These are phyloP conservation scores for Polymixis flavicincta DNA, from an alignment of 2,888 invertebrate genomes.

Conservation along the genomic window DNA sequence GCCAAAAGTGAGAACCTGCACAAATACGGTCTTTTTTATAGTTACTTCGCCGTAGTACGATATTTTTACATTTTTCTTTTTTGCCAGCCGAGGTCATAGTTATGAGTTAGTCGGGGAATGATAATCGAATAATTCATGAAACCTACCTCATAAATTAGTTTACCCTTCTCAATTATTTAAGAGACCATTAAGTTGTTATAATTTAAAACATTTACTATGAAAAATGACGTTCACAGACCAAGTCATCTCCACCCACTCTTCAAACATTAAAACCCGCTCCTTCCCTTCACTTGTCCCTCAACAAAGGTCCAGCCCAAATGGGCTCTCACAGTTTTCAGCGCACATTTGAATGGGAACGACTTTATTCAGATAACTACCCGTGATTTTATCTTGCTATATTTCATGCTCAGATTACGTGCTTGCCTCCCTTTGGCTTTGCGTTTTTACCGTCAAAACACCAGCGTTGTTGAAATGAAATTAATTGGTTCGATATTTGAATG, in stretches of 20 bases:
- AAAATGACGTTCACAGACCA: neutral
- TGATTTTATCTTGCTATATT: slow-evolving; percentile 83
- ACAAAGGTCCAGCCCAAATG: slow-evolving; percentile 81
- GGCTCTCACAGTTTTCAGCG: slow-evolving; percentile 82
- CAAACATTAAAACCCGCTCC: slow-evolving; percentile 10
- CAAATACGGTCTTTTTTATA: no score
- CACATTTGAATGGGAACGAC: slow-evolving; percentile 87
- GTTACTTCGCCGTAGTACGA: no score
- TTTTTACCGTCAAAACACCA: slow-evolving; percentile 61
- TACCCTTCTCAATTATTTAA: no score
- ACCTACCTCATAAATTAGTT: no score
- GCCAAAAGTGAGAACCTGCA: no score
- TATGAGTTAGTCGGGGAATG: no score
- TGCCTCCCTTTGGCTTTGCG: slow-evolving; percentile 61
- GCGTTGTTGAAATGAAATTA: slow-evolving; percentile 57
- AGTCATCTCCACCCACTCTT: neutral
- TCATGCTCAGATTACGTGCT: slow-evolving; percentile 79
- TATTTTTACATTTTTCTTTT: no score
- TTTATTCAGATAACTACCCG: slow-evolving; percentile 85
- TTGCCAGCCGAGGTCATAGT: no score
- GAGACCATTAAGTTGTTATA: no score
- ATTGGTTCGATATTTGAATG: slow-evolving; percentile 61
- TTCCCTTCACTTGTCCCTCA: slow-evolving; percentile 60
- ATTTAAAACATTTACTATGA: neutral
- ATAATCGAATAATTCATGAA: no score